A percentile compares a stretch with the other conserved stretches of the same genome.
These are phyloP conservation scores for Drosophila kohkoa DNA, from an alignment of 1,140 invertebrate genomes.

Conservation along the genomic window DNA sequence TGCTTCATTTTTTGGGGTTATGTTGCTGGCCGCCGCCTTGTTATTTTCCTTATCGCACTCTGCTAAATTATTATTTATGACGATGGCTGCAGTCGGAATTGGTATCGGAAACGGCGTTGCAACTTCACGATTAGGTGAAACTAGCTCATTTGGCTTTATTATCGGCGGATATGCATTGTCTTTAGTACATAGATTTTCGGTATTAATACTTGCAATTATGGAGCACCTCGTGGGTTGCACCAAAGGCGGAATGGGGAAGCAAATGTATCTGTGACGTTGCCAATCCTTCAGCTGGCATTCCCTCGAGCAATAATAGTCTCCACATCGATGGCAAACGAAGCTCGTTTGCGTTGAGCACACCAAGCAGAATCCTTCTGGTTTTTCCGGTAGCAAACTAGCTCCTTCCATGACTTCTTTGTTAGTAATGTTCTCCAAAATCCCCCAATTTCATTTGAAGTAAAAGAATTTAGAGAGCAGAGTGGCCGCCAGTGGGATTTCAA, in stretches of 20 bases:
- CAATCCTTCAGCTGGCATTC: constrained; percentile 59
- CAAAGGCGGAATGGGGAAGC: constrained; percentile 57
- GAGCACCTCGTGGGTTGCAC: constrained; percentile 52
- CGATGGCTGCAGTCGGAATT: neutral
- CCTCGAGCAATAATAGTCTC: constrained; percentile 69
- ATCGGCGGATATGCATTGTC: neutral
- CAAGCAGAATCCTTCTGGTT: constrained; percentile 24
- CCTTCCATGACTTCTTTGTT: neutral
- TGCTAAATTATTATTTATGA: neutral
- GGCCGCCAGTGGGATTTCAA: neutral
- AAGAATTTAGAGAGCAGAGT: neutral
- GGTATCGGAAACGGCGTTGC: neutral
- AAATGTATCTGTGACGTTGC: constrained; percentile 67
- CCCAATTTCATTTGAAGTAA: neutral
- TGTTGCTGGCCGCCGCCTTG: neutral
- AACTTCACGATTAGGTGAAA: neutral
- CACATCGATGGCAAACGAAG: constrained; percentile 61
- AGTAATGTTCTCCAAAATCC: neutral
- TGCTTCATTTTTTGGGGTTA: neutral
- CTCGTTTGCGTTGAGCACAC: constrained; percentile 39
- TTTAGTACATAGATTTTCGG: neutral
- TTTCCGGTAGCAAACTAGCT: neutral
- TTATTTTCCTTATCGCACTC: neutral
- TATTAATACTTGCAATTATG: neutral
- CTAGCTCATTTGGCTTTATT: neutral